Percentiles rank a stretch among this genome's conserved stretches.
Evolutionary conservation across 2,888 invertebrate species (phyloP).

Genomic region (Dynastes hyllus): DNA sequence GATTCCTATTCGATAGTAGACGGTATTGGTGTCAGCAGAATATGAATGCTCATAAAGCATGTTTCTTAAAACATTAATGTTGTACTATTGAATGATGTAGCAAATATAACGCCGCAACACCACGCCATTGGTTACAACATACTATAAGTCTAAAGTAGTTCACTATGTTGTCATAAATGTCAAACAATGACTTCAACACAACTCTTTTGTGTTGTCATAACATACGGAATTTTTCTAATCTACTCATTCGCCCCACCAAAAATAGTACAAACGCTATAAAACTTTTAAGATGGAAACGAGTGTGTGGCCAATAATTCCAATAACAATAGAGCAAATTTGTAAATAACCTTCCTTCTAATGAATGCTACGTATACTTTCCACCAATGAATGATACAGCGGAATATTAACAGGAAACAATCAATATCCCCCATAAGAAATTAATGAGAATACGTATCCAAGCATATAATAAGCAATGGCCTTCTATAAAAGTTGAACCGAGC

Average conservation of each 20-base stretch:
- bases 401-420: slow-evolving; percentile 37
- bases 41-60: no score
- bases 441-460: slow-evolving; percentile 30
- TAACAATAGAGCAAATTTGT: not conserved
- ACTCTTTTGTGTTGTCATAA: no score
- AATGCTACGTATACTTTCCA: slow-evolving; percentile 11
- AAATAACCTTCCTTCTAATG: slow-evolving; percentile 28
- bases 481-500: not conserved
- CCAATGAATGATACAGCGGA: slow-evolving; percentile 9
- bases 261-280: not conserved
- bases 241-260: not conserved
- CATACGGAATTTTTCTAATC: not conserved
- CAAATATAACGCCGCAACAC: no score
- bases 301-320: not conserved
- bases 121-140: no score
- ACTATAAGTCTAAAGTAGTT: no score
- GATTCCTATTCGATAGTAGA: no score
- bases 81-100: no score
- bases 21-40: no score
- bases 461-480: slow-evolving; percentile 8
- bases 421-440: slow-evolving; percentile 32
- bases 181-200: no score
- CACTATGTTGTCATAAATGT: no score
- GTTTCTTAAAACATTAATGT: no score
- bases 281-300: not conserved